phyloP scores from a whole-genome alignment of 2,113 vertebrate genomes.

The Chloebia gouldiae region DNA sequence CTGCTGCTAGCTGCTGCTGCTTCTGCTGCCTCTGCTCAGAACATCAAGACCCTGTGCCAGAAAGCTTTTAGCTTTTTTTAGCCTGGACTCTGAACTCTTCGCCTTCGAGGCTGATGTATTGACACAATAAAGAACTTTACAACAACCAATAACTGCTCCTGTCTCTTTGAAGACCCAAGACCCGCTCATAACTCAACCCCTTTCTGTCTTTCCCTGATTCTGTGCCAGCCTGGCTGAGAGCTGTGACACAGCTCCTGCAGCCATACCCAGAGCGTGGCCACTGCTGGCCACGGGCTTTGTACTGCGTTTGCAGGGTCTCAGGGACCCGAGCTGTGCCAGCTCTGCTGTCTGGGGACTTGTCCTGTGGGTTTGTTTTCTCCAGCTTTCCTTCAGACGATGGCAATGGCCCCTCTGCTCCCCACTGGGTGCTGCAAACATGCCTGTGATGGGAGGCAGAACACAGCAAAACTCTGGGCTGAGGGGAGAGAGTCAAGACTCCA shows the following conservation, averaged over 20 bases:
- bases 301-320: background rate
- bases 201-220: background rate
- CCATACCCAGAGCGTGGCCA: accelerated
- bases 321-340: accelerated
- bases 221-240: background rate
- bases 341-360: background rate
- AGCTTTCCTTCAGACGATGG: background rate
- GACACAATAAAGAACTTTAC: background rate
- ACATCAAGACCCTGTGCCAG: background rate
- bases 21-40: background rate
- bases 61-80: background rate
- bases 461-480: background rate
- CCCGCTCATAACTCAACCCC: background rate
- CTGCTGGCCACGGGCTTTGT: background rate
- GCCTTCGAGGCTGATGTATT: background rate
- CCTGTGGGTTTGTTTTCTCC: background rate
- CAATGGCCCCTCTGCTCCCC: background rate
- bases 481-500: accelerated
- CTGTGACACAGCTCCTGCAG: background rate
- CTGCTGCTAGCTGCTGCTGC: background rate
- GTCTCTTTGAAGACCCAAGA: background rate
- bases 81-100: background rate
- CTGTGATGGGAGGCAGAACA: accelerated
- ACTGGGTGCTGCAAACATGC: accelerated
- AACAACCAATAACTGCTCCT: background rate